Percentiles rank a stretch among this genome's conserved stretches.
phyloP scores from a whole-genome alignment of 2,113 vertebrate species.

The western clawed frog (Xenopus tropicalis) region DNA sequence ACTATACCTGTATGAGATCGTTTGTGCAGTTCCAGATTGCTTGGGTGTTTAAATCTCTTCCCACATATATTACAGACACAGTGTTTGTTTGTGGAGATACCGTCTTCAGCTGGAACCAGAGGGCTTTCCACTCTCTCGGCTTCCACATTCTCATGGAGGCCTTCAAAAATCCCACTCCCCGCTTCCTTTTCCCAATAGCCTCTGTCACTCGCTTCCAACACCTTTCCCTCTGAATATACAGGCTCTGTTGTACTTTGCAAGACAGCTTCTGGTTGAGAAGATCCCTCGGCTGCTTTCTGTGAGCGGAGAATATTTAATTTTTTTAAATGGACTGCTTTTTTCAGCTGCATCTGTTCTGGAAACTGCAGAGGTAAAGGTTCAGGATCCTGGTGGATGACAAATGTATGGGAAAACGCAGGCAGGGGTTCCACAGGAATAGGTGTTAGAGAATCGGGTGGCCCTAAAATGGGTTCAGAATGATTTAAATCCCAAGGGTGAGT shows the following conservation, averaged over 20 bases:
- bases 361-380: slow-evolving; percentile 53
- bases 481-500: slow-evolving; percentile 55
- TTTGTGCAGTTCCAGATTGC: slow-evolving; percentile 94
- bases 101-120: slow-evolving; percentile 49
- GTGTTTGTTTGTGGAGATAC: slow-evolving; percentile 66
- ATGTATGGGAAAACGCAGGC: slow-evolving; percentile 63
- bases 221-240: slow-evolving; percentile 48
- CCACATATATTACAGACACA: slow-evolving; percentile 86
- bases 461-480: slow-evolving; percentile 57
- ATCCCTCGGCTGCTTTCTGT: slow-evolving; percentile 72
- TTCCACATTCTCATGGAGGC: slow-evolving; percentile 45
- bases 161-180: slow-evolving; percentile 46
- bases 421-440: slow-evolving; percentile 44
- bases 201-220: slow-evolving; percentile 22
- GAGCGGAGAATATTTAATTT: slow-evolving; percentile 88
- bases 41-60: slow-evolving; percentile 94
- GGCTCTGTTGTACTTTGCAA: slow-evolving; percentile 33
- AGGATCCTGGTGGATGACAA: slow-evolving; percentile 55
- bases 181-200: slow-evolving; percentile 51
- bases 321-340: slow-evolving; percentile 80
- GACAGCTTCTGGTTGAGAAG: slow-evolving; percentile 40
- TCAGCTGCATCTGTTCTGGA: slow-evolving; percentile 72
- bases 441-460: slow-evolving; percentile 53
- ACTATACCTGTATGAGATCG: slow-evolving; percentile 92
- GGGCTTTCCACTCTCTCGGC: slow-evolving; percentile 46